Base-by-base conservation (phyloP, 2,113 vertebrate genomes). In the Neolamprologus longior region DNA sequence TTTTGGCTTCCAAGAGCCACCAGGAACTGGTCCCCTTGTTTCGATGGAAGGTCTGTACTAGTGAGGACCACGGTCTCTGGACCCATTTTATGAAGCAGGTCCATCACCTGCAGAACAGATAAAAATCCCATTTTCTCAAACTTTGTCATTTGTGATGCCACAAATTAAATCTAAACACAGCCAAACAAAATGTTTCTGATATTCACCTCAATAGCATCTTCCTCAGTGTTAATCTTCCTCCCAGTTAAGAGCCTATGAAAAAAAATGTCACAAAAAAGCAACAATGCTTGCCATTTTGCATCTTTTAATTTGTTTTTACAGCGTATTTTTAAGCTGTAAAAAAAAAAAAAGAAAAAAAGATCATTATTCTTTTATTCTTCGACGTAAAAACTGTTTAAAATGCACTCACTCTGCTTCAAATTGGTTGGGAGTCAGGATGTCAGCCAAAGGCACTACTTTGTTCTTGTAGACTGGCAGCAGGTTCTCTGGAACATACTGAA, bases 341-440 rank as follows among this genome's bases (percentile, higher is more conserved):
- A 35, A 19, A 9, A 2, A 1, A 26, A 2, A 0, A 0, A 26
- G 2, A 28, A 6, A 6, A 26, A 6, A 2, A 17, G 3, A 68
- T 26, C 8, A 73, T 50, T 7, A 24, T 21, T 53, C 9, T 85
- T 24, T 8, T n/a, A 24, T 55, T 81, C 13, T 35, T 79, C 2
- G 0, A 33, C 4, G 7, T 45, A 55, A 21, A 5, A 10, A 45
- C 19, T 7, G 61, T 11, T 76, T 61, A 26, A 86, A 50, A 9
- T 40, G 5, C 42, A 98, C 98, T 98, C 93, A 99, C 99, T 99
- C 98, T 15, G 99, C 98, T 91, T 99, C 98, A 93, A 99, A 99
- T 94, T 99, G 98, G 95, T 99, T 99, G 47, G 99, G 99, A 26
- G 99, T 99, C 80, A 99, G 98, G 89, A 99, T 98, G 91, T 99